These are phyloP conservation scores for Xestia ashworthii DNA, from an alignment of 2,888 invertebrate species.

Conservation along the genomic window DNA sequence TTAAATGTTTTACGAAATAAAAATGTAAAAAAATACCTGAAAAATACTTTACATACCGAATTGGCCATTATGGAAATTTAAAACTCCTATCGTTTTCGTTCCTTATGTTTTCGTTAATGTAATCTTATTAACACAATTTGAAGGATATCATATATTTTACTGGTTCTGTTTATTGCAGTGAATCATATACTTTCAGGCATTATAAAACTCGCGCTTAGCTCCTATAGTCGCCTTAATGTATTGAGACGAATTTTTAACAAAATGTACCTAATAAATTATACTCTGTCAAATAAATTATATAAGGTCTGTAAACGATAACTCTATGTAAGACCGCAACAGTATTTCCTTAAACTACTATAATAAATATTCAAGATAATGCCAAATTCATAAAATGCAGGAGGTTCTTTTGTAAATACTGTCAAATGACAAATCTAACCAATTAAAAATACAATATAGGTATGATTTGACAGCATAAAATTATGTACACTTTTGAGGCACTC, in stretches of 20 bases:
- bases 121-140: too few relatives aligned
- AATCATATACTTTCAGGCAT: too few relatives aligned
- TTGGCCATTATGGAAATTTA: too few relatives aligned
- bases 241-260: neutral
- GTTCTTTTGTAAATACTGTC: neutral
- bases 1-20: too few relatives aligned
- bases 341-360: slow-evolving; percentile 8
- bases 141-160: too few relatives aligned
- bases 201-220: too few relatives aligned
- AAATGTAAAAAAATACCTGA: too few relatives aligned
- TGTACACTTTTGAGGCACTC: neutral
- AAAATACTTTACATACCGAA: too few relatives aligned
- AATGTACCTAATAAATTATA: slow-evolving; percentile 6
- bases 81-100: too few relatives aligned
- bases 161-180: too few relatives aligned
- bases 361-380: slow-evolving; percentile 31
- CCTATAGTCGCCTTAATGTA: too few relatives aligned
- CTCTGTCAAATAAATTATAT: slow-evolving; percentile 8
- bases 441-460: neutral
- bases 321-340: slow-evolving; percentile 15
- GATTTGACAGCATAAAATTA: neutral
- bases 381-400: neutral
- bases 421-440: neutral
- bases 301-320: neutral
- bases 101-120: too few relatives aligned